These are phyloP conservation scores for Melanogrammus aeglefinus DNA, from an alignment of 2,797 vertebrate species.

Conservation along the genomic window DNA sequence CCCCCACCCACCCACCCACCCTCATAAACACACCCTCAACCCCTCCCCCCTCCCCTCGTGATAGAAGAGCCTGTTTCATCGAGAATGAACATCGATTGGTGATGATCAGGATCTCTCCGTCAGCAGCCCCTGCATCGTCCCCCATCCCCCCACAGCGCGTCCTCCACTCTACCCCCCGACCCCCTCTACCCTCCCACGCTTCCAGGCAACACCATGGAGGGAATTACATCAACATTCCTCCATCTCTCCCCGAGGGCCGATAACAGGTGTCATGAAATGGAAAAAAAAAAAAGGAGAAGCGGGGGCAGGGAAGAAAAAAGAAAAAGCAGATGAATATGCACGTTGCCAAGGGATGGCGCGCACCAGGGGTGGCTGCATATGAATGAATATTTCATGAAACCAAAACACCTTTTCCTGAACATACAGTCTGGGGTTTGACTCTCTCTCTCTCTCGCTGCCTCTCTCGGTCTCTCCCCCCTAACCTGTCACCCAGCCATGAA, in stretches of 20 bases:
- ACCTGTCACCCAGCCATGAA: constrained; percentile 56
- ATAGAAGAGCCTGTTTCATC: constrained; percentile 61
- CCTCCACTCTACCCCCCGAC: neutral
- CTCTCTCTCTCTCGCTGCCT: constrained; percentile 23
- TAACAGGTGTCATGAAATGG: constrained; percentile 33
- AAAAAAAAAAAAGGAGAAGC: neutral
- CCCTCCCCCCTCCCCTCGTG: constrained; percentile 43
- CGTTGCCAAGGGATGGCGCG: constrained; percentile 37
- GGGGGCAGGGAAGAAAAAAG: too few species aligned
- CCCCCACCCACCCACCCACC: constrained; percentile 31
- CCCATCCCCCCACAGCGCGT: constrained; percentile 22
- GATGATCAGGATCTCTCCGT: constrained; percentile 32
- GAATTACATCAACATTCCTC: constrained; percentile 17
- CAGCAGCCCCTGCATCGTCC: constrained; percentile 37
- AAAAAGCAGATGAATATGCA: constrained; percentile 49
- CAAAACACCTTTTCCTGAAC: constrained; percentile 60
- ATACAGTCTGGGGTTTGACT: constrained; percentile 39
- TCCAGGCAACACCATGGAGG: constrained; percentile 23
- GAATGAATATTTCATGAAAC: constrained; percentile 72
- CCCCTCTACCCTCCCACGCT: constrained; percentile 16
- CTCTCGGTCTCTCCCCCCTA: constrained; percentile 29
- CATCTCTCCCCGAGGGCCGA: constrained; percentile 17
- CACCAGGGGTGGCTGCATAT: constrained; percentile 15
- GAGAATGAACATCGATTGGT: constrained; percentile 56
- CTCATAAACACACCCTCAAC: neutral